Percentiles rank a stretch among this genome's conserved stretches.
Evolutionary conservation across 2,888 invertebrate species (phyloP).

Genomic region (Stomorhina lunata): DNA sequence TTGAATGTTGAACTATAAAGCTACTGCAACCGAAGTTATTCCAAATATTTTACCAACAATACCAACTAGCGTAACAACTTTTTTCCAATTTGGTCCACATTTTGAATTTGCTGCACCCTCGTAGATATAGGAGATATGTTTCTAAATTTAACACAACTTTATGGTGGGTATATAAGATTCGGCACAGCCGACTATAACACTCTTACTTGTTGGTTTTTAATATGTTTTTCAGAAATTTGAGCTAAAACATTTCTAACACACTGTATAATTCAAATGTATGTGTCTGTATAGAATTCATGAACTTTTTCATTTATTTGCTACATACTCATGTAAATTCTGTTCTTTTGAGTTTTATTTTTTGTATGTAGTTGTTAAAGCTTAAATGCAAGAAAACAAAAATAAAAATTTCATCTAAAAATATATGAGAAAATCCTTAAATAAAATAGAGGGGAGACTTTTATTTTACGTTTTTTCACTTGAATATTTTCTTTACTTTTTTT

Average conservation of each 20-base stretch:
- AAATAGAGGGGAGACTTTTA: conserved; percentile 64
- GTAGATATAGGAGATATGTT: too few species aligned
- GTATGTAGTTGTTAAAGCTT: conserved; percentile 63
- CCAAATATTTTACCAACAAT: too few species aligned
- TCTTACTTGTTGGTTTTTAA: too few species aligned
- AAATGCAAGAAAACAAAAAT: conserved; percentile 40
- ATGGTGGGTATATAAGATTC: too few species aligned
- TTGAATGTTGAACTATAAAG: too few species aligned
- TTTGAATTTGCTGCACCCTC: too few species aligned
- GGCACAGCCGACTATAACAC: too few species aligned
- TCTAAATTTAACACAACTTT: too few species aligned
- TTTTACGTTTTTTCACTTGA: conserved; percentile 57
- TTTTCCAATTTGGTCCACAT: too few species aligned
- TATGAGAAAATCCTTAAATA: conserved; percentile 27
- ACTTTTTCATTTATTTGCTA: conserved; percentile 18
- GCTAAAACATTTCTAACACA: not conserved
- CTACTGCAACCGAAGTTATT: too few species aligned
- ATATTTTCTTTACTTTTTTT: not conserved
- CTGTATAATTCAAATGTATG: not conserved
- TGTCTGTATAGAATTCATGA: conserved; percentile 1
- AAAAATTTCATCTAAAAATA: conserved; percentile 47
- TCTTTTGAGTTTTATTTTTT: conserved; percentile 56
- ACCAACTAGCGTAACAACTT: too few species aligned
- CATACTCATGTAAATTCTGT: conserved; percentile 27
- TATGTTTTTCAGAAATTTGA: not conserved